Conservation (phyloP, 2,888 invertebrate genomes). For the Philopedon plagiatum region DNA sequence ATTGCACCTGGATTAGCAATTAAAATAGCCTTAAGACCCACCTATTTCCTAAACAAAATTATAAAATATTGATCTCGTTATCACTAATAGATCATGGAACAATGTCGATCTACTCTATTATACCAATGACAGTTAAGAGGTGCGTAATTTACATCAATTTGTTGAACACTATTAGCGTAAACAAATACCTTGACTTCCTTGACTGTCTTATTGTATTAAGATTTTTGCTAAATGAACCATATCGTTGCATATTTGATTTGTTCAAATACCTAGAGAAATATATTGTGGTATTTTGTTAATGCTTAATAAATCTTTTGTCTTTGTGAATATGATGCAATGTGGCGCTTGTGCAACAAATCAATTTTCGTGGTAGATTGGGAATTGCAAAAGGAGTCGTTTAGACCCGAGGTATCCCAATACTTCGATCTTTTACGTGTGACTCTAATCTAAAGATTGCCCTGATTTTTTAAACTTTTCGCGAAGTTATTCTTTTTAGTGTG, state of each 20-base stretch:
- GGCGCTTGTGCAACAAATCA: too few relatives aligned
- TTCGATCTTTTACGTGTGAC: too few relatives aligned
- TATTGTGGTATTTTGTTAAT: background rate
- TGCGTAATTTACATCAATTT: slow-evolving; percentile 15
- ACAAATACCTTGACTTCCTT: background rate
- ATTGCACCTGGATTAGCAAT: background rate
- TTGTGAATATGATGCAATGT: too few relatives aligned
- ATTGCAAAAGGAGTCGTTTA: too few relatives aligned
- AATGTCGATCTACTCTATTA: slow-evolving; percentile 8
- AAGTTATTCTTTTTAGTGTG: too few relatives aligned
- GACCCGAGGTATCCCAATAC: too few relatives aligned
- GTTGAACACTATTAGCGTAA: slow-evolving; percentile 12
- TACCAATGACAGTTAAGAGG: background rate
- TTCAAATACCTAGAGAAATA: background rate
- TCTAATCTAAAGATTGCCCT: too few relatives aligned
- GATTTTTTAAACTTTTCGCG: too few relatives aligned
- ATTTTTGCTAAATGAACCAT: background rate
- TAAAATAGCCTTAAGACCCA: background rate
- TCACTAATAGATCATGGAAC: slow-evolving; percentile 3
- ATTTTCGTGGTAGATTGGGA: too few relatives aligned
- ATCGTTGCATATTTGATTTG: background rate
- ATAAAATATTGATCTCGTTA: slow-evolving; percentile 14
- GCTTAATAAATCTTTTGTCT: background rate
- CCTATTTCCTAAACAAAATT: slow-evolving; percentile 8
- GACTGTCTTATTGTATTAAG: background rate